Conservation (phyloP, 2,113 vertebrate genomes). For the Carettochelys insculpta region DNA sequence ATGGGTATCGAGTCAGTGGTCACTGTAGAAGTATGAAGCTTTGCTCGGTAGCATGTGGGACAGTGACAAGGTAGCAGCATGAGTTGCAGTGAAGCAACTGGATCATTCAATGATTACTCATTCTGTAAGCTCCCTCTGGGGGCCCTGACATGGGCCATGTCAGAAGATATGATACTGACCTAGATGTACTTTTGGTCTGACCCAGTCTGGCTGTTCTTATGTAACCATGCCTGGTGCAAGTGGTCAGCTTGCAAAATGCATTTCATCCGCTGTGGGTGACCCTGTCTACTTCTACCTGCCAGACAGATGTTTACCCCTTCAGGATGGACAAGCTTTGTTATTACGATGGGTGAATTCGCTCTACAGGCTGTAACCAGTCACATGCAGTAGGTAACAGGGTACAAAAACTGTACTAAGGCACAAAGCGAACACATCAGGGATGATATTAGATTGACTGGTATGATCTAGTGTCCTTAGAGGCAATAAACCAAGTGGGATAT, state of each 20-base stretch:
- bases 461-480: neutral
- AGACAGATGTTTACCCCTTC: neutral
- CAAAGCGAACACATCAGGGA: neutral
- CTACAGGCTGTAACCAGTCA: neutral
- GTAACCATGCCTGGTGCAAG: slow-evolving; percentile 8
- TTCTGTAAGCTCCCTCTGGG: too few species aligned
- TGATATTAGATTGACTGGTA: fast-evolving
- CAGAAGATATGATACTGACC: too few species aligned
- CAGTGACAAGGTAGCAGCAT: fast-evolving
- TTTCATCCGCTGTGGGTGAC: neutral
- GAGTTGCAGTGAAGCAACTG: neutral
- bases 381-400: neutral
- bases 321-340: neutral
- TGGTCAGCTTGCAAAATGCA: neutral
- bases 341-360: neutral
- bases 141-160: too few species aligned
- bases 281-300: slow-evolving; percentile 2
- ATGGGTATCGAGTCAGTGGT: neutral
- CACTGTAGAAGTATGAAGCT: neutral
- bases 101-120: too few species aligned
- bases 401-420: neutral
- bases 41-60: neutral
- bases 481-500: neutral
- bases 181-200: too few species aligned
- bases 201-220: too few species aligned